Conservation (phyloP, 2,888 invertebrate species). For the Ophion slaviceki region DNA sequence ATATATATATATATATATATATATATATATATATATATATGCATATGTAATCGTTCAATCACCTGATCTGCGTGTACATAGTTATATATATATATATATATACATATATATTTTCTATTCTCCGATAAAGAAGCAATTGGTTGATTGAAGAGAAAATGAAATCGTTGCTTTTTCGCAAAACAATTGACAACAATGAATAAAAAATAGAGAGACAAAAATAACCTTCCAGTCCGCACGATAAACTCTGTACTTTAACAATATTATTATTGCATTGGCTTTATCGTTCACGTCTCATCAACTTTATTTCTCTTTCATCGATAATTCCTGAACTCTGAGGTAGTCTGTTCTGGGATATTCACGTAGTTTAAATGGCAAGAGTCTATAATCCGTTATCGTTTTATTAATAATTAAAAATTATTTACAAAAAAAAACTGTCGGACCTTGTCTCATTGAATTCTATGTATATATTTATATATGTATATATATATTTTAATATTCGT, state of each 20-base stretch:
- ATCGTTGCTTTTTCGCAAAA: neutral
- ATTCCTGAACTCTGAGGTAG: slow-evolving; percentile 83
- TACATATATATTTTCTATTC: neutral
- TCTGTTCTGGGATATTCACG: slow-evolving; percentile 81
- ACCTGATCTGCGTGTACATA: neutral
- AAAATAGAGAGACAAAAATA: slow-evolving; percentile 28
- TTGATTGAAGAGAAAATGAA: neutral
- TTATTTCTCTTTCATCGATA: slow-evolving; percentile 78
- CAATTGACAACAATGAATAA: neutral
- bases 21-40: neutral
- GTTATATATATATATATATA: slow-evolving; percentile 13
- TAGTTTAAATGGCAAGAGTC: slow-evolving; percentile 81
- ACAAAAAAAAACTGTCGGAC: slow-evolving; percentile 68
- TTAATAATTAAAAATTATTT: slow-evolving; percentile 69
- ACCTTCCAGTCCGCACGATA: slow-evolving; percentile 72
- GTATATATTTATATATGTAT: slow-evolving; percentile 41
- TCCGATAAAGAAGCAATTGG: neutral
- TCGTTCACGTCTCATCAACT: slow-evolving; percentile 75
- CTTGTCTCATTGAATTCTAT: slow-evolving; percentile 68
- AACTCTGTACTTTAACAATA: slow-evolving; percentile 74
- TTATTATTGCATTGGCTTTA: slow-evolving; percentile 82
- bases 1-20: slow-evolving; percentile 8
- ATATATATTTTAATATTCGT: slow-evolving; percentile 12
- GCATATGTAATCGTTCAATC: neutral
- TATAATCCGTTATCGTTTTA: slow-evolving; percentile 77